Evolutionary conservation across 35 echinoderm and acorn worm species (phyloP).

Genomic region (Heliocidaris tuberculata): DNA sequence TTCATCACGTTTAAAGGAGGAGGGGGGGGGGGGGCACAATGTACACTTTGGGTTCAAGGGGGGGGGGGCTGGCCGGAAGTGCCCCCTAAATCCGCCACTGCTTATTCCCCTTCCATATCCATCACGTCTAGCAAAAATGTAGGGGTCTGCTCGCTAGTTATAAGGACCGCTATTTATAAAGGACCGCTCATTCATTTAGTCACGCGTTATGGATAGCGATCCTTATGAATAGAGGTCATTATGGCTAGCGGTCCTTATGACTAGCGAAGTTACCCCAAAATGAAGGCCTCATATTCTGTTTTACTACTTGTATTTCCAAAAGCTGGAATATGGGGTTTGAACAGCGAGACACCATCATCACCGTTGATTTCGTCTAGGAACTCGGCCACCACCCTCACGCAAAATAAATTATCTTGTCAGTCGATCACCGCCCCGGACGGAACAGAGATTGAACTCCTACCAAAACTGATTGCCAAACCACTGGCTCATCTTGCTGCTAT

Average conservation of each 20-base stretch:
- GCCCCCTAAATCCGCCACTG: background rate
- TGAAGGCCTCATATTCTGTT: background rate
- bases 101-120: background rate
- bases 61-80: too few species aligned
- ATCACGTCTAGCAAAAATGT: background rate
- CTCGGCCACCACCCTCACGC: background rate
- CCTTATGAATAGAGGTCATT: too few species aligned
- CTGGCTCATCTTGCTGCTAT: background rate
- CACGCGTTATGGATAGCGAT: too few species aligned
- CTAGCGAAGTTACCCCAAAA: too few species aligned
- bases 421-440: background rate
- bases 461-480: background rate
- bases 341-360: background rate
- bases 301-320: background rate
- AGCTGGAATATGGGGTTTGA: background rate
- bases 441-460: background rate
- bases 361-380: background rate
- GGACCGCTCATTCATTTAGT: too few species aligned
- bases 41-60: too few species aligned
- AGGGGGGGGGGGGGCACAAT: too few species aligned
- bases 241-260: too few species aligned
- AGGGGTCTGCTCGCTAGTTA: too few species aligned
- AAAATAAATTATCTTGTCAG: background rate
- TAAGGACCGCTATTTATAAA: too few species aligned
- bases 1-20: too few species aligned